Percentiles rank a stretch among this genome's conserved stretches.
Evolutionary conservation across 2,797 vertebrate genomes (phyloP).

Genomic region (Coreius guichenoti): DNA sequence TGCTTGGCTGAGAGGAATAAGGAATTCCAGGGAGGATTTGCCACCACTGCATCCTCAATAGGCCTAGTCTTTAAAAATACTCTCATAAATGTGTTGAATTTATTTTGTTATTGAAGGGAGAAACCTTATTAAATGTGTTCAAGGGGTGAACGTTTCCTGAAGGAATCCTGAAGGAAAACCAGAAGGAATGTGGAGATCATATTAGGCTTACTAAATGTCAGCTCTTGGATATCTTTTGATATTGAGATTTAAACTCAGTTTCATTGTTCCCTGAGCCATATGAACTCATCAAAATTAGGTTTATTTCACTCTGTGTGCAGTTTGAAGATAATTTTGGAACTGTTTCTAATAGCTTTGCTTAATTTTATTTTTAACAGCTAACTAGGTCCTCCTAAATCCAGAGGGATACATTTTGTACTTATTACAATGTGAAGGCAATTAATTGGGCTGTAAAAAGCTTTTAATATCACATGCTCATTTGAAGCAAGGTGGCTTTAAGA

Average conservation of each 20-base stretch:
- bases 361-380: constrained; percentile 54
- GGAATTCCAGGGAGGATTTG: constrained; percentile 34
- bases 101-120: constrained; percentile 28
- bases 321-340: constrained; percentile 48
- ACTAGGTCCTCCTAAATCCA: constrained; percentile 51
- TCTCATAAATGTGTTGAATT: constrained; percentile 35
- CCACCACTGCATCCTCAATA: neutral
- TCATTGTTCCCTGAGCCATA: constrained; percentile 27
- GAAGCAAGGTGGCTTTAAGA: constrained; percentile 37
- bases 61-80: constrained; percentile 33
- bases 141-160: neutral
- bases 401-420: constrained; percentile 47
- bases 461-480: constrained; percentile 48
- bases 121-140: constrained; percentile 26
- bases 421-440: constrained; percentile 51
- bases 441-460: constrained; percentile 53
- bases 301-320: constrained; percentile 13
- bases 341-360: constrained; percentile 45
- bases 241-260: constrained; percentile 24
- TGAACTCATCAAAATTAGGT: constrained; percentile 35
- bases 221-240: constrained; percentile 20
- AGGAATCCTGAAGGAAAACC: constrained; percentile 19
- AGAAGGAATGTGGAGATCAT: neutral
- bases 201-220: constrained; percentile 15
- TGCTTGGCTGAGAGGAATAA: constrained; percentile 6